A percentile compares a stretch with the other conserved stretches of the same genome.
These are phyloP conservation scores for Sarcophaga variegata DNA, from an alignment of 2,888 invertebrate species.

Conservation along the genomic window DNA sequence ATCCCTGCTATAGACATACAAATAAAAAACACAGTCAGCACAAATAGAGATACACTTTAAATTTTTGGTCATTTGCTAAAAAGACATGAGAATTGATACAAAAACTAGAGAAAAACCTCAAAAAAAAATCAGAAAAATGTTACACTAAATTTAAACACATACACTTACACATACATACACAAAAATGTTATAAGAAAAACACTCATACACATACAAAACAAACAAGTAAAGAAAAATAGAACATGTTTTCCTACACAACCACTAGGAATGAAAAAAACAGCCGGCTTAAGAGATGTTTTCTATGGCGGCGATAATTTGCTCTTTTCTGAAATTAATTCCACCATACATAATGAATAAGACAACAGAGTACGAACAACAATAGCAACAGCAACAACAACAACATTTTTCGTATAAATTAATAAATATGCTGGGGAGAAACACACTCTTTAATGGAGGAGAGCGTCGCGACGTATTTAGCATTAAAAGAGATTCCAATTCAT, in stretches of 20 bases:
- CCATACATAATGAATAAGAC: not conserved
- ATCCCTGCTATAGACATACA: not conserved
- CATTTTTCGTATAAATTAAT: no score
- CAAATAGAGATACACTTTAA: slow-evolving; percentile 44
- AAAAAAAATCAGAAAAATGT: not conserved
- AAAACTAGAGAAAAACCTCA: no score
- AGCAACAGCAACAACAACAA: no score
- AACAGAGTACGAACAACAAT: not conserved
- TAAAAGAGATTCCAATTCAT: no score
- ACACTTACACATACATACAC: not conserved
- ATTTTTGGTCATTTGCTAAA: slow-evolving; percentile 56
- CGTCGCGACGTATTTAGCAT: no score
- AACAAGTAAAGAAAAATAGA: slow-evolving; percentile 3
- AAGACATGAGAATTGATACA: not conserved
- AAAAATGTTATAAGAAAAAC: slow-evolving; percentile 20
- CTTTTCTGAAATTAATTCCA: slow-evolving; percentile 7
- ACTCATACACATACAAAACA: slow-evolving; percentile 9
- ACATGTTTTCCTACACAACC: slow-evolving; percentile 9
- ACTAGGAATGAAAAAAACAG: not conserved
- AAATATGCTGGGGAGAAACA: no score
- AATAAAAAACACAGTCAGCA: not conserved
- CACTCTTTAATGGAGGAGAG: no score
- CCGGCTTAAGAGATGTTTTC: slow-evolving; percentile 13
- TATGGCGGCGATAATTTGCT: not conserved
- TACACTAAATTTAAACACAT: slow-evolving; percentile 26